Evolutionary conservation across 2,797 vertebrate genomes (phyloP).

Genomic region (Bufotes viridis): DNA sequence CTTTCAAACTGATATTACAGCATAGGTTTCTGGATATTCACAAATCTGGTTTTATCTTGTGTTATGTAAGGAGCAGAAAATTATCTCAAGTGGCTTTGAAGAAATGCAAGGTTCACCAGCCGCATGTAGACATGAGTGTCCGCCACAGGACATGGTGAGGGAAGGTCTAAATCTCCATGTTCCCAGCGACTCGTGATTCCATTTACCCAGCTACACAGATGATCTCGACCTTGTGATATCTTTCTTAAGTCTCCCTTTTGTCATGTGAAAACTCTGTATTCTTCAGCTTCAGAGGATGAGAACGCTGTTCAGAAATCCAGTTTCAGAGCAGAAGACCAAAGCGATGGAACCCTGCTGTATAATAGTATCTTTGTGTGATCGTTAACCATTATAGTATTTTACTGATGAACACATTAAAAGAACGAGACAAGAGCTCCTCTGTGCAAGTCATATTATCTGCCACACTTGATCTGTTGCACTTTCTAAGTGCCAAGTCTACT

Average conservation of each 20-base stretch:
- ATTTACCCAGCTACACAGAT: background rate
- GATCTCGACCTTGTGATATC: constrained; percentile 32
- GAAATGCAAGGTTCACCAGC: background rate
- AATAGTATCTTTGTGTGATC: constrained; percentile 25
- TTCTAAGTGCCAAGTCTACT: constrained; percentile 32
- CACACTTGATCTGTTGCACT: constrained; percentile 20
- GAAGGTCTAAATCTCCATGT: background rate
- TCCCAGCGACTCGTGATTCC: constrained; percentile 42
- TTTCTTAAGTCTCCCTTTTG: constrained; percentile 18
- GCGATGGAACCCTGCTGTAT: background rate
- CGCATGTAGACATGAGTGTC: background rate
- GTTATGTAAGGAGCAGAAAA: background rate
- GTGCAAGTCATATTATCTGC: constrained; percentile 26
- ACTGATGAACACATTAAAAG: constrained; percentile 29
- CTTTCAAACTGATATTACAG: no score
- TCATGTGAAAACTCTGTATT: background rate
- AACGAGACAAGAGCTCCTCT: constrained; percentile 38
- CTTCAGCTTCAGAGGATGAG: constrained; percentile 19
- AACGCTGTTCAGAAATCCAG: background rate
- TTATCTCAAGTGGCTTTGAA: background rate
- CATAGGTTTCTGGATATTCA: no score
- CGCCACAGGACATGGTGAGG: constrained; percentile 3
- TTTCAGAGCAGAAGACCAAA: background rate
- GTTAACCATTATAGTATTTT: background rate
- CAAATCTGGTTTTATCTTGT: no score